Base-by-base conservation (phyloP, 2,888 invertebrate genomes). In the Vandiemenella viatica region DNA sequence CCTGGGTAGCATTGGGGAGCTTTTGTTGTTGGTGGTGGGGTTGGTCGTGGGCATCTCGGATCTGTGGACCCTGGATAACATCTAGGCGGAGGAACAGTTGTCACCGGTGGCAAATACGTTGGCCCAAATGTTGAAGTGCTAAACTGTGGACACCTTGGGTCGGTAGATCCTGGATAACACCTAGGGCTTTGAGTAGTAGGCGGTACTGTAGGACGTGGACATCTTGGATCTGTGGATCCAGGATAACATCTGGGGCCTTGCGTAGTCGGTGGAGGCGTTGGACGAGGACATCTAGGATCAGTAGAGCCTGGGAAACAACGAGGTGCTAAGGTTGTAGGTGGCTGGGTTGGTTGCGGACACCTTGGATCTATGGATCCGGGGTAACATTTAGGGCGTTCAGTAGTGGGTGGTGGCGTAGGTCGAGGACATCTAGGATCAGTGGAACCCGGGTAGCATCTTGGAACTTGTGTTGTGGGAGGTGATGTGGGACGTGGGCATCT, bases 141-240 rank as follows among this genome's bases (percentile, higher is more conserved):
- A 13, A 10, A 8, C 10, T 23, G 56, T 1, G 60, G 58, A 45
- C 46, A 44, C 7, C 45, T 40, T 1, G 48, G 49, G 18, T 49
- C 61, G 4, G 19, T 48, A 1, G 64, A 62, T 13, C 66, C 67
- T 5, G 64, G 65, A 32, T 59, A 65, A 46, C 67, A 68, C 0
- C 53, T 50, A 13, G 55, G 46, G 15, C 55, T 55, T 46, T 6
- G 7, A 23, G 26, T 61, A 7, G 56, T 49, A 10, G 38, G 40
- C 3, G 46, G 50, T 10, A 13, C 19, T 5, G 52, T 52, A 3
- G 61, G 59, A 6, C 55, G 53, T 22, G 49, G 54, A 19, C 42
- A 42, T n/a, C 42, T 42, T 2, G 42, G 42, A 1, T 42, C 42
- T 42, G 38, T 37, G 1, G 49, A 46, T 8, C 50, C 50, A 7